Percentiles rank a stretch among this genome's conserved stretches.
phyloP scores from a whole-genome alignment of 2,888 invertebrate genomes.

The Psococerastis gibbosa region DNA sequence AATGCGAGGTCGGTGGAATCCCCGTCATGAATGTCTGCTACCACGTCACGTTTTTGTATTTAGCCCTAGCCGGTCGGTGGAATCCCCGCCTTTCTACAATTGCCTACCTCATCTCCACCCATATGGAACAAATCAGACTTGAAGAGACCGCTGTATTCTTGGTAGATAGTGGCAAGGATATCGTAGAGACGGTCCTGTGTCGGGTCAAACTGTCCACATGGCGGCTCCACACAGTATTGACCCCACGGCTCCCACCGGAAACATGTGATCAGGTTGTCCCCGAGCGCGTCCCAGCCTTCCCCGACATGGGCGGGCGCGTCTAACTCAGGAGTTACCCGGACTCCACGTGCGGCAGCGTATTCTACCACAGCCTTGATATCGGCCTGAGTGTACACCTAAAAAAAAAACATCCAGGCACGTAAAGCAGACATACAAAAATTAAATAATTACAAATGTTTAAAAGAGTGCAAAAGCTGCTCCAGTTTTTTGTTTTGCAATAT shows the following conservation, averaged over 20 bases:
- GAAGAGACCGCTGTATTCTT: conserved; percentile 18
- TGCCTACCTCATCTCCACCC: conserved; percentile 64
- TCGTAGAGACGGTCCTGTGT: conserved; percentile 48
- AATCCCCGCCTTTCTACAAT: no score
- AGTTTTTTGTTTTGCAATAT: background rate
- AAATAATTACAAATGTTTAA: background rate
- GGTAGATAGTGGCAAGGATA: conserved; percentile 46
- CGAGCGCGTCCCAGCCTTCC: conserved; percentile 56
- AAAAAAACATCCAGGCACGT: no score
- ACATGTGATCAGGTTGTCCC: conserved; percentile 47
- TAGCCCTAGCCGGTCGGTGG: no score
- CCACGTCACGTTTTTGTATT: no score
- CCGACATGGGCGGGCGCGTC: conserved; percentile 69
- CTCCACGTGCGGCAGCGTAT: conserved; percentile 62
- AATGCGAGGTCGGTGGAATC: no score
- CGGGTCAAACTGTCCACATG: conserved; percentile 71
- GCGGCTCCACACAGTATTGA: conserved; percentile 55
- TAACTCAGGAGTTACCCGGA: conserved; percentile 71
- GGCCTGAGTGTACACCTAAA: conserved; percentile 27
- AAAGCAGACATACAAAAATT: no score
- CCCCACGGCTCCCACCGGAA: conserved; percentile 50
- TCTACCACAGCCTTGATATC: conserved; percentile 29
- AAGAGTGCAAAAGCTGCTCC: no score
- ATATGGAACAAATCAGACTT: conserved; percentile 41
- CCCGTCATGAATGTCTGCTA: no score